phyloP scores from a whole-genome alignment of 1,140 invertebrate species.

The Ditylenchus dipsaci region DNA sequence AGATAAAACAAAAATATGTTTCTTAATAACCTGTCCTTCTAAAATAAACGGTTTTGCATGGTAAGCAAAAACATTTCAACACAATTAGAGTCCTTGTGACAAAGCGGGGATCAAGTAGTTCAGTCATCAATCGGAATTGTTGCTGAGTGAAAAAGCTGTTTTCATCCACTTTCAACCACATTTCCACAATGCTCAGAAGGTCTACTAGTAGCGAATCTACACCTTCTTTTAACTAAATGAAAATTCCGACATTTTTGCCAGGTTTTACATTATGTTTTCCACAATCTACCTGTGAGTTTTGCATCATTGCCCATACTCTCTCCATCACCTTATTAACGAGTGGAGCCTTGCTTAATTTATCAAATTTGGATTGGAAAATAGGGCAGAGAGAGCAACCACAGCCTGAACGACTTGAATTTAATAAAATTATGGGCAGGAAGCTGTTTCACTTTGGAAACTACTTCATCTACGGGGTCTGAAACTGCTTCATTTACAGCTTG shows the following conservation, averaged over 20 bases:
- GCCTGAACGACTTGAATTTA: constrained; percentile 12
- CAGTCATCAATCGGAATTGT: constrained; percentile 26
- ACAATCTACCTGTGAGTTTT: constrained; percentile 16
- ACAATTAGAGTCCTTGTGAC: constrained; percentile 7
- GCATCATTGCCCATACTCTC: constrained; percentile 31
- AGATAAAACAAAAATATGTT: not conserved
- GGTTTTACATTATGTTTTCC: not conserved
- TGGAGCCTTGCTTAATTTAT: constrained; percentile 4
- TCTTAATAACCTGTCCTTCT: constrained; percentile 8
- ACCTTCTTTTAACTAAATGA: constrained; percentile 35
- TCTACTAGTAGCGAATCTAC: constrained; percentile 42
- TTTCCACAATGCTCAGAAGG: constrained; percentile 34
- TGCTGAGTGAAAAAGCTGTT: not conserved
- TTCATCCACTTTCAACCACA: constrained; percentile 31
- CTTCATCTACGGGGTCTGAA: constrained; percentile 32
- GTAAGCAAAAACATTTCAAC: constrained; percentile 34
- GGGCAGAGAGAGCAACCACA: constrained; percentile 25
- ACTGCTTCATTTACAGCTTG: constrained; percentile 6
- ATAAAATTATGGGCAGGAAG: no score
- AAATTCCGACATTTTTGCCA: no score
- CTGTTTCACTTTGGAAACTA: not conserved
- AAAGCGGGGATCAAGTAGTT: constrained; percentile 36
- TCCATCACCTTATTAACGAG: constrained; percentile 32
- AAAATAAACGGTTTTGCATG: constrained; percentile 18
- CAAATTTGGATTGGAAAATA: constrained; percentile 33